These are phyloP conservation scores for Brachirus orientalis DNA, from an alignment of 2,113 vertebrate genomes.

Conservation along the genomic window DNA sequence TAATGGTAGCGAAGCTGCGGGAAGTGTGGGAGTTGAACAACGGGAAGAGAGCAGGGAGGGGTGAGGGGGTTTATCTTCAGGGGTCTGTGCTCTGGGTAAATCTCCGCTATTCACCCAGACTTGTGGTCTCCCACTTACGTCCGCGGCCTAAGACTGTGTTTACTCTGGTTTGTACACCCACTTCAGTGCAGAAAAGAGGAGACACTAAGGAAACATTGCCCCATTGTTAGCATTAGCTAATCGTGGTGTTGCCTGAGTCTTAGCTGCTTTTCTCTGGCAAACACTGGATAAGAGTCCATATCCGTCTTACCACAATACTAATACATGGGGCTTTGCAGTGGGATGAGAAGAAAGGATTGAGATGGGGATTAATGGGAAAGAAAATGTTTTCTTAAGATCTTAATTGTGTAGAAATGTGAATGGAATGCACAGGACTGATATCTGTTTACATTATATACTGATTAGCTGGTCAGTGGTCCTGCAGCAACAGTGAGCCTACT, in stretches of 20 bases:
- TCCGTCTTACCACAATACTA: constrained; percentile 80
- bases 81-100: constrained; percentile 62
- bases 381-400: constrained; percentile 61
- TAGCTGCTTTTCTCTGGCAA: constrained; percentile 81
- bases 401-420: constrained; percentile 77
- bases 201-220: constrained; percentile 68
- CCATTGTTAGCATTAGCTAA: constrained; percentile 80
- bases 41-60: constrained; percentile 35
- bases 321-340: constrained; percentile 75
- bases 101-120: constrained; percentile 66
- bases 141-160: constrained; percentile 66
- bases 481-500: constrained; percentile 71
- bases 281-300: constrained; percentile 82
- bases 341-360: constrained; percentile 78
- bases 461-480: constrained; percentile 78
- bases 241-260: constrained; percentile 75
- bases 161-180: constrained; percentile 77
- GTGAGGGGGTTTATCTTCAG: constrained; percentile 60
- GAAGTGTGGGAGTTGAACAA: constrained; percentile 57
- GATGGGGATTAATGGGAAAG: constrained; percentile 79
- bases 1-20: constrained; percentile 44
- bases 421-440: constrained; percentile 57
- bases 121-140: constrained; percentile 58
- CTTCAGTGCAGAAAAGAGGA: constrained; percentile 67
- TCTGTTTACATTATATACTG: constrained; percentile 76